phyloP scores from a whole-genome alignment of 2,113 vertebrate genomes.

The Oostethus manadensis region DNA sequence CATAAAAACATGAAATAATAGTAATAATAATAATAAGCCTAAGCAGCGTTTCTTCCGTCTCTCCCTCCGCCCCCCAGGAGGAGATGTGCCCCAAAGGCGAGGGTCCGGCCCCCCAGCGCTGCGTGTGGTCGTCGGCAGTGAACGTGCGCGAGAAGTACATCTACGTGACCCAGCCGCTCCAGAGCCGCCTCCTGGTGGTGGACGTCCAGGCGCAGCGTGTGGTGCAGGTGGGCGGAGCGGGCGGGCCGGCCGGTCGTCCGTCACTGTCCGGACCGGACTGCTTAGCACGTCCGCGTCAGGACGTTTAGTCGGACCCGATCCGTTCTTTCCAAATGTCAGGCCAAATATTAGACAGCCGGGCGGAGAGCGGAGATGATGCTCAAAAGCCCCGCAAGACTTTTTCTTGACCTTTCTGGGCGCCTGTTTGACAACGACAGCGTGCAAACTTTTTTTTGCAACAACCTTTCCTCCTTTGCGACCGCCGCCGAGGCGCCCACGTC shows the following conservation, averaged over 20 bases:
- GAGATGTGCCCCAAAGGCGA: slow-evolving; percentile 85
- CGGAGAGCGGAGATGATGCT: neutral
- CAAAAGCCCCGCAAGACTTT: neutral
- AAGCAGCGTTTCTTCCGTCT: neutral
- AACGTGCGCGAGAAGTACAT: slow-evolving; percentile 89
- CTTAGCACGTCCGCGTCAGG: slow-evolving; percentile 1
- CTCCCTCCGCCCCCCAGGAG: slow-evolving; percentile 69
- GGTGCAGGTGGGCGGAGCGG: slow-evolving; percentile 76
- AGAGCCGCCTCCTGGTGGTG: slow-evolving; percentile 82
- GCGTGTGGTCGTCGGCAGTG: slow-evolving; percentile 88
- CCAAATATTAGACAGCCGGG: neutral
- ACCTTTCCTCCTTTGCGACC: too few species aligned
- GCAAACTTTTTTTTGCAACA: too few species aligned
- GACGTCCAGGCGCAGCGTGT: slow-evolving; percentile 90
- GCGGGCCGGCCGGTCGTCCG: neutral
- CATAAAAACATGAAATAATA: too few species aligned
- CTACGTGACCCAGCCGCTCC: slow-evolving; percentile 85
- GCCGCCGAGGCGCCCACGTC: too few species aligned
- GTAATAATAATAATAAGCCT: neutral
- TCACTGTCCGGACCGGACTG: slow-evolving; percentile 2
- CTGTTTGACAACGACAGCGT: neutral
- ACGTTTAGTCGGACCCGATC: neutral
- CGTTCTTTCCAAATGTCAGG: slow-evolving; percentile 4
- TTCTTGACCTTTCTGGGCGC: slow-evolving; percentile 5
- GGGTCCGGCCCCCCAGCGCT: slow-evolving; percentile 70